Evolutionary conservation across 2,888 invertebrate species (phyloP).

Genomic region (Leptopterna dolabrata): DNA sequence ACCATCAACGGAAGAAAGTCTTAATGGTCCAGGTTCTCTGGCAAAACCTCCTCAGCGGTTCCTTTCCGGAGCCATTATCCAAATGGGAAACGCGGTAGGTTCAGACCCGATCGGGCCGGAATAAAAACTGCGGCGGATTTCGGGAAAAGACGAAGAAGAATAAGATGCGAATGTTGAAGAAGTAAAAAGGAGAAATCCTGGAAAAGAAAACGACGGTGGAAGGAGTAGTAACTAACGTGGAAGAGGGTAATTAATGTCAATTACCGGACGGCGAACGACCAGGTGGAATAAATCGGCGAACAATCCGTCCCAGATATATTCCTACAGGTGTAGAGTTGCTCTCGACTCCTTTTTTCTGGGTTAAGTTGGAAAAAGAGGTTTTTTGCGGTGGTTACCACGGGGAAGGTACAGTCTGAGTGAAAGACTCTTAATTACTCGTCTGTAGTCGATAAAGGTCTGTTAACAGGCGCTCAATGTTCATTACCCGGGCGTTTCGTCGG

Average conservation of each 20-base stretch:
- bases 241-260: constrained; percentile 53
- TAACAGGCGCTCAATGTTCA: constrained; percentile 42
- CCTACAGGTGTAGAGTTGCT: constrained; percentile 28
- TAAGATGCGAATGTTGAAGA: neutral
- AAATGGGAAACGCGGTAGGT: neutral
- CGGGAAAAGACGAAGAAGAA: constrained; percentile 5
- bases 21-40: neutral
- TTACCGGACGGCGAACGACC: constrained; percentile 15
- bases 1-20: neutral
- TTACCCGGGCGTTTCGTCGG: constrained; percentile 25
- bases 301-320: constrained; percentile 48
- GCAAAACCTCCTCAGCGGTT: neutral
- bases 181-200: neutral
- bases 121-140: constrained; percentile 18
- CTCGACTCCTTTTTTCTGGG: constrained; percentile 7
- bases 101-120: constrained; percentile 8
- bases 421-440: constrained; percentile 37
- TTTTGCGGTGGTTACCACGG: neutral
- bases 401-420: constrained; percentile 20
- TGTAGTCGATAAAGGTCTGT: constrained; percentile 40
- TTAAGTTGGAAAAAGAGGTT: neutral
- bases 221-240: constrained; percentile 50
- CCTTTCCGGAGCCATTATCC: neutral
- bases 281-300: constrained; percentile 40
- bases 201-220: neutral